phyloP scores from a whole-genome alignment of 2,113 vertebrate species.

The Acrocephalus kingi region DNA sequence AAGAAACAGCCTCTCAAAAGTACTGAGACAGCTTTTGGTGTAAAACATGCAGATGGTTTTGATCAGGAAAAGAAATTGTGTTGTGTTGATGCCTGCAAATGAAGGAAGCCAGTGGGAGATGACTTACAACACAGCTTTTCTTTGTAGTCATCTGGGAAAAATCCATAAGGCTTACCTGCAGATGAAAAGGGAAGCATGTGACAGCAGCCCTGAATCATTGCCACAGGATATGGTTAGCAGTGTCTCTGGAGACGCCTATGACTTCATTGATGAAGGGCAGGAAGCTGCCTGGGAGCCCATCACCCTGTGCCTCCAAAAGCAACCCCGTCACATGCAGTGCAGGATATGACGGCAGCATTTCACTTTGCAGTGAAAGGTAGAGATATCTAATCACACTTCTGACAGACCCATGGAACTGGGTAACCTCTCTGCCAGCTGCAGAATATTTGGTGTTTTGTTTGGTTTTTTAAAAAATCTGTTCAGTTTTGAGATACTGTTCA shows the following conservation, averaged over 20 bases:
- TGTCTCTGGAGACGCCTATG: background rate
- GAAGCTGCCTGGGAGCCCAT: background rate
- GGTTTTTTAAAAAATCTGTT: background rate
- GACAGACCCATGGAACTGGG: background rate
- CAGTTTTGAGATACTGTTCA: background rate
- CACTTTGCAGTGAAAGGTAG: background rate
- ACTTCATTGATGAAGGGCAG: background rate
- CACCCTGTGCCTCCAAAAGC: background rate
- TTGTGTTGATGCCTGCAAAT: background rate
- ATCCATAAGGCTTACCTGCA: background rate
- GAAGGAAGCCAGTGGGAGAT: background rate
- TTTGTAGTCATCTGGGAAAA: background rate
- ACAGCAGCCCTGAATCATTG: background rate
- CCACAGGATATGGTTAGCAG: background rate
- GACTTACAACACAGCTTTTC: background rate
- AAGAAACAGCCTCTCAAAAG: background rate
- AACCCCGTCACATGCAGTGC: background rate
- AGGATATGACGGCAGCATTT: background rate
- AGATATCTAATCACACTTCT: slow-evolving; percentile 9
- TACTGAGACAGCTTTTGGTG: background rate
- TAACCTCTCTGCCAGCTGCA: background rate
- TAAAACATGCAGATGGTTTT: background rate
- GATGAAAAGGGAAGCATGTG: background rate
- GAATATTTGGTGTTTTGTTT: background rate
- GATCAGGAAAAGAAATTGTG: background rate